Base-by-base conservation (phyloP, 1,140 invertebrate genomes). In the Drosophila nebulosa region DNA sequence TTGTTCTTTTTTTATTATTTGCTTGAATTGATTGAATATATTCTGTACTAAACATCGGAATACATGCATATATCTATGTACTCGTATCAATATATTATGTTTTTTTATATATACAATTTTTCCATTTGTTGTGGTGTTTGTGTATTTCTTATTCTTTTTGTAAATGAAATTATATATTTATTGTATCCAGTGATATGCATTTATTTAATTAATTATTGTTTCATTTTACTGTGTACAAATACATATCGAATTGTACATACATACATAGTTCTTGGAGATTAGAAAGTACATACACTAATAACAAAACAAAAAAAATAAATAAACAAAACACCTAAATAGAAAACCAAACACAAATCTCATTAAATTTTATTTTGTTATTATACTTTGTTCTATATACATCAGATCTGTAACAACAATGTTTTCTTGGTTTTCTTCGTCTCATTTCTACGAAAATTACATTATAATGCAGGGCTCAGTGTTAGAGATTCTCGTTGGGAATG, bases 141-240 rank as follows among this genome's bases (percentile, higher is more conserved):
- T 50, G 35, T 22, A 18, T 42, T 16, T 61, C 68, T 58, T 46
- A 3, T 46, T 18, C 2, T 21, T 7, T 46, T 46, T 21, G 3
- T 18, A 16, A 46, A 3, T 58, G 26, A 26, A 32, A 36, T 50
- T 36, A 70, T 62, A 57, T 30, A 55, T 64, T 73, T 73, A 81
- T 85, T 88, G 78, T 85, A 70, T 78, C 83, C 69, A 76, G 55
- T 84, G 79, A 84, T 84, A 84, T 84, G 79, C 80, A 85, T 83
- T 83, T 79, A 83, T 83, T 83, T 75, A 83, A 74, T 73, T 73
- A 73, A 71, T 72, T 73, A 52, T 32, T 58, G 22, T 76, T 69
- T 50, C 39, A 51, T 32, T 63, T 62, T 60, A 46, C 30, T 71
- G 30, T 21, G 18, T 46, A 46, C 39, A 46, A 46, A 46, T 46